These are phyloP conservation scores for Xylota sylvarum DNA, from an alignment of 2,888 invertebrate species.

Conservation along the genomic window DNA sequence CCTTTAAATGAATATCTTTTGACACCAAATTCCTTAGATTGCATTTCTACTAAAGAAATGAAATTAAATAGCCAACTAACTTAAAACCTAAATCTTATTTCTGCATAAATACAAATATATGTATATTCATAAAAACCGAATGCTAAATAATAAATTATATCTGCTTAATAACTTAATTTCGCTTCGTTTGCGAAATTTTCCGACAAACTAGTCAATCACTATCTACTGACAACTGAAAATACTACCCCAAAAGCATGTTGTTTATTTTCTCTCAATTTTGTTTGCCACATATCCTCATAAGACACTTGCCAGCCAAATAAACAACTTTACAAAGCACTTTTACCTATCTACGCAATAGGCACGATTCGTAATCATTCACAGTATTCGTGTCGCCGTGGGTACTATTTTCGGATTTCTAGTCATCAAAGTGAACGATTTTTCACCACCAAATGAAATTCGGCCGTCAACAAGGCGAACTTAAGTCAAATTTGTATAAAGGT, in stretches of 20 bases:
- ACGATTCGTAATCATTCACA: constrained; percentile 7
- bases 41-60: too few species aligned
- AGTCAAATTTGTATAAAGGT: background rate
- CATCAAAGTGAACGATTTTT: constrained; percentile 32
- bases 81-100: too few species aligned
- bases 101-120: too few species aligned
- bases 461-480: background rate
- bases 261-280: background rate
- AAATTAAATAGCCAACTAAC: too few species aligned
- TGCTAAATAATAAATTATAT: background rate
- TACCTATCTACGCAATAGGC: constrained; percentile 12
- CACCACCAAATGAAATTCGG: background rate
- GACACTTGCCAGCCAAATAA: background rate
- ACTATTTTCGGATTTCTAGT: constrained; percentile 38
- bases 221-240: background rate
- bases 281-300: constrained; percentile 6
- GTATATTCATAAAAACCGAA: too few species aligned
- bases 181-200: background rate
- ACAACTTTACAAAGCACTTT: constrained; percentile 1
- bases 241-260: background rate
- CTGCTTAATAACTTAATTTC: background rate
- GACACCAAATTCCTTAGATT: too few species aligned
- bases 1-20: too few species aligned
- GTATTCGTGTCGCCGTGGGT: background rate
- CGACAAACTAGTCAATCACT: background rate